Base-by-base conservation (phyloP, 2,113 vertebrate genomes). In the Abramis brama region DNA sequence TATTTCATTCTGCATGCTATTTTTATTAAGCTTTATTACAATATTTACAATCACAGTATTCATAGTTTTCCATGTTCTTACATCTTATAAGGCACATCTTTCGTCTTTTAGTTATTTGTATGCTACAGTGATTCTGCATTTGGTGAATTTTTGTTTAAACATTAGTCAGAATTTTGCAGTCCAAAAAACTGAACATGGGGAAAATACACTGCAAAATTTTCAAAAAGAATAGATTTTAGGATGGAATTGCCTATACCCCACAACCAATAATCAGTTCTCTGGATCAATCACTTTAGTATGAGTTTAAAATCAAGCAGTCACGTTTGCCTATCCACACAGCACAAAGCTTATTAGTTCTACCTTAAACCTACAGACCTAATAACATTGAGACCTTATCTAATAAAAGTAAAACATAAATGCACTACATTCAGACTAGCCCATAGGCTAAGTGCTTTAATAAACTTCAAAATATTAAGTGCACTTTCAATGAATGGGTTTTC, bases 401-500 rank as follows among this genome's bases (percentile, higher is more conserved):
- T 25, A 79, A 62, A 36, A 79, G 21, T 23, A 71, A 71, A 75
- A 60, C 23, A 60, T 2, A 17, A 27, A 64, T 80, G 15, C 25
- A 27, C 4, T 64, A 45, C 19, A 80, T 80, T 27, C 15, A 80
- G 7, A 27, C 39, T 19, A 27, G 12, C 21, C 19, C 57, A 68
- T 27, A 23, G 33, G 30, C n/a, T 10, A 23, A 15, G 15, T 77
- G 23, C 57, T 71, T n/a, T 55, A 70, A 5, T 50, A 3, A 50
- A 13, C 5, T 9, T 70, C 12, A 39, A 55, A 25, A 23, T 13
- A 50, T 52, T 11, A 75, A 80, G 17, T 70, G 43, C 19, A 15
- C 30, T 52, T 85, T 86, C 96, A 96, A 87, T 92, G 85, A 62
- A 97, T 91, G 23, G 95, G 82, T 87, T 96, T 97, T 47, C 97